Percentiles rank a stretch among this genome's conserved stretches.
Evolutionary conservation across 2,888 invertebrate genomes (phyloP).

Genomic region (Cheilosia impressa): DNA sequence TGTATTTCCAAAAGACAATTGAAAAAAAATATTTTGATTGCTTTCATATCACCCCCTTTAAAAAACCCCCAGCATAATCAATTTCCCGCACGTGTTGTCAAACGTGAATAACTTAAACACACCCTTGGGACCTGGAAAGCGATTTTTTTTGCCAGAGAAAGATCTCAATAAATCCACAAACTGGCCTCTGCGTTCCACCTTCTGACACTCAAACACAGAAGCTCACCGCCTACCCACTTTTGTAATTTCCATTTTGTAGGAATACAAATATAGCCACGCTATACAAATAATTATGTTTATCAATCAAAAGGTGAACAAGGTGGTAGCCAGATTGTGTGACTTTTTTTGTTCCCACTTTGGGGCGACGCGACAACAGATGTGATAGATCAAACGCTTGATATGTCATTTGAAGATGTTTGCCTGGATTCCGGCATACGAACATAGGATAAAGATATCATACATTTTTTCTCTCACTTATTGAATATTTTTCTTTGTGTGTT

Average conservation of each 20-base stretch:
- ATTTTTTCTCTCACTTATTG: conserved; percentile 33
- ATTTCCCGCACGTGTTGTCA: too few species aligned
- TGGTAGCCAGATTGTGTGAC: conserved; percentile 10
- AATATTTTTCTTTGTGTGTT: conserved; percentile 45
- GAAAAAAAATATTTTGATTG: too few species aligned
- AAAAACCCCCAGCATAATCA: too few species aligned
- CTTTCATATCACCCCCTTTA: too few species aligned
- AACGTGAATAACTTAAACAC: too few species aligned
- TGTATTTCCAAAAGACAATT: too few species aligned
- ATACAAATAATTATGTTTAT: conserved; percentile 49
- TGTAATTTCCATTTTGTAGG: conserved; percentile 10
- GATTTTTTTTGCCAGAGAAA: too few species aligned
- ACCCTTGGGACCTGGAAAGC: too few species aligned
- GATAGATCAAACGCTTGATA: conserved; percentile 21
- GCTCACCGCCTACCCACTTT: not conserved
- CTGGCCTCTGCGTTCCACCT: not conserved
- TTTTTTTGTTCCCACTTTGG: not conserved
- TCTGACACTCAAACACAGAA: not conserved
- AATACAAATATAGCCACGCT: not conserved
- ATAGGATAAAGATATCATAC: conserved; percentile 24
- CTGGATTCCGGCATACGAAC: conserved; percentile 16
- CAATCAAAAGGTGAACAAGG: conserved; percentile 45
- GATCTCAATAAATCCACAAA: not conserved
- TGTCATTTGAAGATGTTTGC: conserved; percentile 33
- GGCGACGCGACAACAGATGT: not conserved